A percentile compares a stretch with the other conserved stretches of the same genome.
Conservation (phyloP, 2,888 invertebrate genomes). For the Eugnorisma glareosa region DNA sequence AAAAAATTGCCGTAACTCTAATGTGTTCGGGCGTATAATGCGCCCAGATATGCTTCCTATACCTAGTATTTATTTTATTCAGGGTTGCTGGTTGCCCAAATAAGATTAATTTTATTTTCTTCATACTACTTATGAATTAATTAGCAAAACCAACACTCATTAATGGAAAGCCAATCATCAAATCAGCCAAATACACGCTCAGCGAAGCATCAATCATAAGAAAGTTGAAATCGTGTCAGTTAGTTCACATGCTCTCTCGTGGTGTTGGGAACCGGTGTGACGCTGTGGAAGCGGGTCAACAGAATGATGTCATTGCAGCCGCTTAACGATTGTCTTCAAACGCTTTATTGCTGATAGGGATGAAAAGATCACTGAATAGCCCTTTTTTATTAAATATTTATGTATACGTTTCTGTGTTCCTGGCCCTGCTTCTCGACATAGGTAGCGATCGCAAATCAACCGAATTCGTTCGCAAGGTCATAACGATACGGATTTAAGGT, state of each 20-base stretch:
- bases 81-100: too few relatives aligned
- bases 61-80: too few relatives aligned
- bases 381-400: background rate
- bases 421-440: too few relatives aligned
- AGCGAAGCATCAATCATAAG: slow-evolving; percentile 71
- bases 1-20: too few relatives aligned
- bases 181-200: slow-evolving; percentile 21
- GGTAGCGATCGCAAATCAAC: too few relatives aligned
- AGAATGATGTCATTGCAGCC: slow-evolving; percentile 43
- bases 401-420: too few relatives aligned
- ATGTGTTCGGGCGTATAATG: too few relatives aligned
- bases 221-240: slow-evolving; percentile 79
- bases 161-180: slow-evolving; percentile 16
- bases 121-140: background rate
- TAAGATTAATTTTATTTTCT: too few relatives aligned
- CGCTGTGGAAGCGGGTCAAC: slow-evolving; percentile 61
- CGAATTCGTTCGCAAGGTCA: too few relatives aligned
- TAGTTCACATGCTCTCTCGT: slow-evolving; percentile 65
- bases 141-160: slow-evolving; percentile 11
- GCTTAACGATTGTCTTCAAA: slow-evolving; percentile 39
- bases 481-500: too few relatives aligned
- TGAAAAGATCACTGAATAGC: background rate
- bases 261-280: slow-evolving; percentile 65
- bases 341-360: slow-evolving; percentile 21
- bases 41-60: too few relatives aligned